Base-by-base conservation (phyloP, 1,140 invertebrate species). In the Philaenus spumarius region DNA sequence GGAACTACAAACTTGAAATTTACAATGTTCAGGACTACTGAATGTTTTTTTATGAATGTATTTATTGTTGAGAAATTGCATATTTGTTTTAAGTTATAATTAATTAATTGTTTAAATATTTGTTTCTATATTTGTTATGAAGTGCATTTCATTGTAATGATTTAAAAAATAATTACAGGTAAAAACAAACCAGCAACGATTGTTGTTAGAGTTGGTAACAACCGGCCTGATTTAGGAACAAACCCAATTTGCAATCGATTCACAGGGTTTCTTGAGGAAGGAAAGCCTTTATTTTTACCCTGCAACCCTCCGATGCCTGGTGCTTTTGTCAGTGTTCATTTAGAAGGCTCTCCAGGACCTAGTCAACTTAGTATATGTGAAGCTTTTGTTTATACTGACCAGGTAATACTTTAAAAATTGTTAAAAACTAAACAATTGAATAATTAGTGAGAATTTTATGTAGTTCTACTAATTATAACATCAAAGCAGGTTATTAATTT, bases 301-400 rank as follows among this genome's bases (percentile, higher is more conserved):
- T 96, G 93, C 74, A 94, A 93, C 71, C 92, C 92, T 1, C 92
- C 93, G 0, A 95, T 95, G 90, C 90, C 93, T 0, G 93, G 93
- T 2, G 93, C 93, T 14, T 96, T 95, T 70, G 91, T 96, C 48
- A 92, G 88, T 55, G 90, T 96, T 0, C 92, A 95, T 69, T 71
- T 95, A 43, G 91, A 95, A 75, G 71, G 74, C 1, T 75, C 83
- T 0, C 76, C 78, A 4, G 78, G 81, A 0, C 78, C 78, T 40
- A 79, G 77, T 22, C 86, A 90, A 46, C 75, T 96, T 2, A 95
- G 92, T 0, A 90, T 96, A n/a, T 96, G 93, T 71, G 93, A 96
- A 75, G 89, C 91, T 0, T 95, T 96, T 68, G 93, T 95, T 12
- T 96, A 95, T 68, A 95, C 93, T 0, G 92, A 95, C 75, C 92